Evolutionary conservation across 1,140 invertebrate species (phyloP).

Genomic region (Papilio dardanus): DNA sequence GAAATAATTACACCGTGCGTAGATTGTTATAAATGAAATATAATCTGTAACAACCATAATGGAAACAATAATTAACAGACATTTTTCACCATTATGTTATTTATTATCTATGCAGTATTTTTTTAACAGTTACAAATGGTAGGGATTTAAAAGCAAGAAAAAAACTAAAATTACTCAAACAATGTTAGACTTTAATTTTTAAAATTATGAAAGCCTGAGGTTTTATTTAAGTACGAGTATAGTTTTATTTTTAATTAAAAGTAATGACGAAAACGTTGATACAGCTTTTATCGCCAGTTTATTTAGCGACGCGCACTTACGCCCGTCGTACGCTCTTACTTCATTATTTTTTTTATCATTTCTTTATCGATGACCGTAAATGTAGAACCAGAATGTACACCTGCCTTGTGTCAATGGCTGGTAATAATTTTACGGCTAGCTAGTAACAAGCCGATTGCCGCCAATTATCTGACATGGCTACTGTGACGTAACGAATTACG

Average conservation of each 20-base stretch:
- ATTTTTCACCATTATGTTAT: constrained; percentile 18
- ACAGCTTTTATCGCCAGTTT: constrained; percentile 16
- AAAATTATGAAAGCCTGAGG: too few species aligned
- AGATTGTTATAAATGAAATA: constrained; percentile 48
- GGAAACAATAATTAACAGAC: constrained; percentile 11
- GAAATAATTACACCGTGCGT: constrained; percentile 51
- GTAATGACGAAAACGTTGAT: background rate
- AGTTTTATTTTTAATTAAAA: background rate
- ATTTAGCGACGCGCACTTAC: constrained; percentile 32
- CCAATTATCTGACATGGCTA: constrained; percentile 60
- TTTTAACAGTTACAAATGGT: constrained; percentile 14
- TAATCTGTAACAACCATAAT: constrained; percentile 36
- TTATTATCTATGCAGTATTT: background rate
- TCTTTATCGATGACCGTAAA: constrained; percentile 45
- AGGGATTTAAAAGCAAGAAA: background rate
- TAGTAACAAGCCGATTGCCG: constrained; percentile 47
- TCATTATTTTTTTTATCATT: constrained; percentile 47
- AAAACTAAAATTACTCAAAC: background rate
- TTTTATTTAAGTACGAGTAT: too few species aligned
- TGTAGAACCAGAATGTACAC: constrained; percentile 54
- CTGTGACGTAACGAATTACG: constrained; percentile 51
- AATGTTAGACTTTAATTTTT: too few species aligned
- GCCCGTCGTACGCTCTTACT: constrained; percentile 14
- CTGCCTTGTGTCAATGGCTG: constrained; percentile 53
- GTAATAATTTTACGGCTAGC: constrained; percentile 63